Base-by-base conservation (phyloP, 2,797 vertebrate genomes). In the Lepus oiostolus region DNA sequence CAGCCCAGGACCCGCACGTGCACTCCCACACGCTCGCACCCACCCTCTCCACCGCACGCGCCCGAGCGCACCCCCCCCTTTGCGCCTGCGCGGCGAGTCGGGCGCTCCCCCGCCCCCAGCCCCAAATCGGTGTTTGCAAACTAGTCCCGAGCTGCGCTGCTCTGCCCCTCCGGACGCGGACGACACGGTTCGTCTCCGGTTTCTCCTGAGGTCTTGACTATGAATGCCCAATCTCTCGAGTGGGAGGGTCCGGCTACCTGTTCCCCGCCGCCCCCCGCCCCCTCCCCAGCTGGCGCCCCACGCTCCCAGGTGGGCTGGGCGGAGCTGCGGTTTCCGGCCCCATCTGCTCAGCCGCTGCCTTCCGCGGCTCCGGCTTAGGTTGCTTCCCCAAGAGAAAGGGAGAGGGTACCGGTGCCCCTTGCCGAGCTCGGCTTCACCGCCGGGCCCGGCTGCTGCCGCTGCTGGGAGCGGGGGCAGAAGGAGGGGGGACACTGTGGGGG, bases 21-120 rank as follows among this genome's bases (percentile, higher is more conserved):
- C 96, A 90, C 93, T 97, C 93, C 92, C 96, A 95, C 97, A 98
- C 97, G 97, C 97, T 92, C 96, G 74, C 90, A 84, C 93, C 88
- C 88, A 65, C 85, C 47, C 30, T 32, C 62, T 47, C 80, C 22
- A 47, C 71, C 83, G 28, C 74, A 3, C 24, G 70, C 9, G 86
- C 93, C 91, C 89, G 90, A 91, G 90, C 80, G 88, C 16, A 2
- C 35, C 74, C 60, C 24, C 52, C 72, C 67, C 70, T 62, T 22
- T 65, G 95, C 96, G 95, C 95, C 67, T 96, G 96, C 96, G 96
- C 95, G 5, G 17, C 63, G 22, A 76, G 19, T 35, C 21, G 11
- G 28, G 13, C 17, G 7, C 52, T 16, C 24, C 22, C 60, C 0
- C 16, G 1, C 16, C 47, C 52, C n/a, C 22, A 3, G 0, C 5